These are phyloP conservation scores for Condylura cristata DNA, from an alignment of 2,113 vertebrate genomes.

Conservation along the genomic window DNA sequence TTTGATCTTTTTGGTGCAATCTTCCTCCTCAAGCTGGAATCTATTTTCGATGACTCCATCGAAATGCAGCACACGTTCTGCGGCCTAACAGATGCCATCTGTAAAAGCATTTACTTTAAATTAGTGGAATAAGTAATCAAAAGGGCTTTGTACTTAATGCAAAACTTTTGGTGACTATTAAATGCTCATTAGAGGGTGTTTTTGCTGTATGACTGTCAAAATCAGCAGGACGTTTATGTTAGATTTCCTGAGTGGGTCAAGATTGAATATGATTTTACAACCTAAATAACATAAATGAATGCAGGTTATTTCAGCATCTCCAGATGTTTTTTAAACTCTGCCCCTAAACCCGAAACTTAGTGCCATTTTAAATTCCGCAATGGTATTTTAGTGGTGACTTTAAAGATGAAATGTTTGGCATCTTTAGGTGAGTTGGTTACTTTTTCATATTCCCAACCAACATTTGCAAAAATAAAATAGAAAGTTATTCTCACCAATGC, in stretches of 20 bases:
- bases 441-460: slow-evolving; percentile 48
- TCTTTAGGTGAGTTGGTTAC: slow-evolving; percentile 25
- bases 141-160: slow-evolving; percentile 93
- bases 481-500: background rate
- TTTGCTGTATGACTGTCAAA: slow-evolving; percentile 92
- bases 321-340: slow-evolving; percentile 89
- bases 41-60: slow-evolving; percentile 89
- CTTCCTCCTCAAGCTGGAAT: slow-evolving; percentile 88
- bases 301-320: slow-evolving; percentile 90
- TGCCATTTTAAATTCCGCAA: slow-evolving; percentile 84
- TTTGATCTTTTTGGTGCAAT: slow-evolving; percentile 87
- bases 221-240: slow-evolving; percentile 91
- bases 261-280: slow-evolving; percentile 93
- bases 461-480: background rate
- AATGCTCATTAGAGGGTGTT: slow-evolving; percentile 93
- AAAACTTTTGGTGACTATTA: slow-evolving; percentile 93
- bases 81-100: slow-evolving; percentile 92
- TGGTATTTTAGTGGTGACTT: slow-evolving; percentile 78
- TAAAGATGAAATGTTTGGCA: slow-evolving; percentile 70
- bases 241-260: slow-evolving; percentile 92
- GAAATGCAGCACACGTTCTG: slow-evolving; percentile 88
- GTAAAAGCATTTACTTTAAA: slow-evolving; percentile 94
- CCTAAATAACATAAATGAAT: slow-evolving; percentile 90
- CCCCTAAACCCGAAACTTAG: slow-evolving; percentile 82
- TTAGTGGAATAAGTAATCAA: slow-evolving; percentile 94